These are phyloP conservation scores for Hippocampus comes DNA, from an alignment of 2,113 vertebrate species.

Conservation along the genomic window DNA sequence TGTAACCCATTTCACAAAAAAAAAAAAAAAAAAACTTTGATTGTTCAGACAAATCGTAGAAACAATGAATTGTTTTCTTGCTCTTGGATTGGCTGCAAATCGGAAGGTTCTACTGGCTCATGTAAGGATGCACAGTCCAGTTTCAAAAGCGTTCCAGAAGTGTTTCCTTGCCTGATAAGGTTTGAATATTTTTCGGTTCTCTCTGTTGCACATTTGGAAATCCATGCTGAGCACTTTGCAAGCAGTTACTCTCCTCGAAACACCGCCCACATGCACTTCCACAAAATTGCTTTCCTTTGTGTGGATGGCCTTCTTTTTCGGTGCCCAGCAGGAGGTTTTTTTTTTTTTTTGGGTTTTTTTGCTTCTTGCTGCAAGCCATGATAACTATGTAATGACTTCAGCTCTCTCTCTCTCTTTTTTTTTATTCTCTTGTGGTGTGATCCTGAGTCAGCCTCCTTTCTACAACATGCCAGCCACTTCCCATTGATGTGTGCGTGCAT, in stretches of 20 bases:
- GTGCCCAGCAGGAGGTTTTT: conserved; percentile 26
- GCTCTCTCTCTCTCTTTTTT: neutral
- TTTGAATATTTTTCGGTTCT: too few species aligned
- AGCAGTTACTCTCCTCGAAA: conserved; percentile 18
- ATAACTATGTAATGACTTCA: conserved; percentile 17
- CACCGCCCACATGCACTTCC: neutral
- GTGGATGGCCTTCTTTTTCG: conserved; percentile 11
- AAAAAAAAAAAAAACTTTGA: too few species aligned
- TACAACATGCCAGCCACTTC: conserved; percentile 31
- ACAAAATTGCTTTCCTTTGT: conserved; percentile 10
- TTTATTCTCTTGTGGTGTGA: neutral
- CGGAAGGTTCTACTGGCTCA: too few species aligned
- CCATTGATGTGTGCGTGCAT: neutral
- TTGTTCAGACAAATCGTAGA: too few species aligned
- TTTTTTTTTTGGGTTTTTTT: neutral
- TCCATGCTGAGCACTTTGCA: conserved; percentile 20
- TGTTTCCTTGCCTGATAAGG: too few species aligned
- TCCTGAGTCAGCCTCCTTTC: conserved; percentile 8
- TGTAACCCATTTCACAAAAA: too few species aligned
- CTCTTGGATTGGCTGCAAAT: too few species aligned
- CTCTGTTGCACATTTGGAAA: conserved; percentile 39
- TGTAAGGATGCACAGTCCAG: too few species aligned
- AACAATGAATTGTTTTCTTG: too few species aligned
- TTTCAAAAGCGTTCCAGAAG: neutral
- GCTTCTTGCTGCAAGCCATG: conserved; percentile 26